These are phyloP conservation scores for Catostomus latipinnis DNA, from an alignment of 2,797 vertebrate species.

Conservation along the genomic window DNA sequence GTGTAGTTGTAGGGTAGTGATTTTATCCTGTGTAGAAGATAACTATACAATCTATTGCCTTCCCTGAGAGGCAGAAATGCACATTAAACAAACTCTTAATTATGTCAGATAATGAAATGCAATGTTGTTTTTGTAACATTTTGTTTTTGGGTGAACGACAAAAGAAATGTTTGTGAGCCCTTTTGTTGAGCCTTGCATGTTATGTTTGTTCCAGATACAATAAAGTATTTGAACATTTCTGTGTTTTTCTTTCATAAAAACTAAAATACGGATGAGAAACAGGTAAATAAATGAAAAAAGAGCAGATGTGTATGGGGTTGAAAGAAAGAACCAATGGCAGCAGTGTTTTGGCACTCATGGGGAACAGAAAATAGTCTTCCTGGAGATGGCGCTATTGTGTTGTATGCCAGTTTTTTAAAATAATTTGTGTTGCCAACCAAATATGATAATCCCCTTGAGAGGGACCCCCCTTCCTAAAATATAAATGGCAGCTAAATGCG, in stretches of 20 bases:
- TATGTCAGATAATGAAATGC: neutral
- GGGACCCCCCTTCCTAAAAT: too few species aligned
- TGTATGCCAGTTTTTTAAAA: too few species aligned
- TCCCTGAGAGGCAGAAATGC: conserved; percentile 86
- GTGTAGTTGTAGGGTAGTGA: conserved; percentile 96
- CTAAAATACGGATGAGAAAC: too few species aligned
- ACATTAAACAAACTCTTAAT: neutral
- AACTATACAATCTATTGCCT: conserved; percentile 99
- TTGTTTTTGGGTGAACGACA: neutral
- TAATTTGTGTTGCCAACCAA: too few species aligned
- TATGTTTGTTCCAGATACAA: neutral
- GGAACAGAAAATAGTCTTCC: neutral
- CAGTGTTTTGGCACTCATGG: too few species aligned
- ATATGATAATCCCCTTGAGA: too few species aligned
- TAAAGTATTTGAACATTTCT: neutral
- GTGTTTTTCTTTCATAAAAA: too few species aligned
- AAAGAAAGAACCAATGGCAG: too few species aligned
- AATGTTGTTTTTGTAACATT: neutral
- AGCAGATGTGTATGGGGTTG: too few species aligned
- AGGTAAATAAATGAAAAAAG: too few species aligned
- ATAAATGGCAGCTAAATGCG: too few species aligned
- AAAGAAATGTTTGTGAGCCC: neutral
- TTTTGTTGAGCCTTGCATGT: neutral
- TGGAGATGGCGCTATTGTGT: conserved; percentile 50
- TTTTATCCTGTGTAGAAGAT: conserved; percentile 94